These are phyloP conservation scores for Saguinus midas DNA, from an alignment of 2,113 vertebrate genomes.

Conservation along the genomic window DNA sequence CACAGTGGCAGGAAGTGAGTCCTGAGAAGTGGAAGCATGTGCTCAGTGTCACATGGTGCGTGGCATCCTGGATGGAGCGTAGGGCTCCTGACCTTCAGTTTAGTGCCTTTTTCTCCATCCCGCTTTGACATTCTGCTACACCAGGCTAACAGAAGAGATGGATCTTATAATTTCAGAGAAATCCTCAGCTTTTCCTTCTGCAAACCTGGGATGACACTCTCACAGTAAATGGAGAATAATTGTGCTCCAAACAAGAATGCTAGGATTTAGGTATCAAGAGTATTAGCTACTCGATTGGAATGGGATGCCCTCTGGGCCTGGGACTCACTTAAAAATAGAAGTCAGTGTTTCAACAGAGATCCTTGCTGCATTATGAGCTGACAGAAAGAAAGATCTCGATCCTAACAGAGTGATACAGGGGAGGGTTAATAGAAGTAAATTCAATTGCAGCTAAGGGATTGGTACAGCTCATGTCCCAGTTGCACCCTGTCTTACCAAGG, in stretches of 20 bases:
- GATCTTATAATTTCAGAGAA: neutral
- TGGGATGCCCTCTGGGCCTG: neutral
- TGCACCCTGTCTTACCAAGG: neutral
- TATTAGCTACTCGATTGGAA: rapidly evolving
- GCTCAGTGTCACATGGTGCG: neutral
- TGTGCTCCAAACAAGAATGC: neutral
- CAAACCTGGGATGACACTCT: neutral
- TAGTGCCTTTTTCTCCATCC: neutral
- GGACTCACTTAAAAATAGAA: neutral
- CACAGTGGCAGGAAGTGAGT: rapidly evolving
- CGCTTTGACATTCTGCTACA: neutral
- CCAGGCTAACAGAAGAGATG: neutral
- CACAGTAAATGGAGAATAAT: neutral
- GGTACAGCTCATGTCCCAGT: rapidly evolving
- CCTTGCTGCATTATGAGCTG: neutral
- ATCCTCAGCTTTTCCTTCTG: neutral
- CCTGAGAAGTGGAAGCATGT: no score
- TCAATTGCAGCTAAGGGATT: neutral
- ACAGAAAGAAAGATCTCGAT: neutral
- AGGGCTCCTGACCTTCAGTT: neutral
- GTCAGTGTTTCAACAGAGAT: neutral
- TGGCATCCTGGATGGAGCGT: rapidly evolving
- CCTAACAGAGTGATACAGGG: rapidly evolving
- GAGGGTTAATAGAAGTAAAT: neutral
- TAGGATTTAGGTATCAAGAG: neutral